A percentile compares a stretch with the other conserved stretches of the same genome.
Conservation (phyloP, 2,113 vertebrate species). For the Oryzias javanicus region DNA sequence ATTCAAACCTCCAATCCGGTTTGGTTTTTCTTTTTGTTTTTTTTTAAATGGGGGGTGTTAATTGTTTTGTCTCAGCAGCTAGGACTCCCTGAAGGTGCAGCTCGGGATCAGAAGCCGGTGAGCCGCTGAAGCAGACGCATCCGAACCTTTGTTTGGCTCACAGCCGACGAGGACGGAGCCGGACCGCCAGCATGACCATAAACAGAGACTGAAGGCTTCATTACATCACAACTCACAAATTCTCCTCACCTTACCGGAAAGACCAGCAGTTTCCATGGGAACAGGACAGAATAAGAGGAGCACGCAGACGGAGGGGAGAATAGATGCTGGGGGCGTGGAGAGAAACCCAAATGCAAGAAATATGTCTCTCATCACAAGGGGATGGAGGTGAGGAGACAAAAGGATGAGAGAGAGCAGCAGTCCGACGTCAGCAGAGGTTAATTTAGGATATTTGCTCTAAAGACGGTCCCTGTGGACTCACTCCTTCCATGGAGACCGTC, state of each 20-base stretch:
- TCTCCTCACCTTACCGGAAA: constrained; percentile 60
- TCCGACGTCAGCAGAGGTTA: constrained; percentile 25
- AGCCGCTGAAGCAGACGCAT: constrained; percentile 13
- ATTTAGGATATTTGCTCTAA: constrained; percentile 36
- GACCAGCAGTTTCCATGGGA: constrained; percentile 75
- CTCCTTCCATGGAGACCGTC: constrained; percentile 31
- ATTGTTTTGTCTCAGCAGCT: neutral
- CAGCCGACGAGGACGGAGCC: constrained; percentile 17
- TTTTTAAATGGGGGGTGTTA: no score
- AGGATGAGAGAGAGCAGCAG: constrained; percentile 10
- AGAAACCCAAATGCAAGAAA: constrained; percentile 9
- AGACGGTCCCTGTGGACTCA: constrained; percentile 31
- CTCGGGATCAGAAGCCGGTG: neutral
- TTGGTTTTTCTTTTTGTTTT: no score
- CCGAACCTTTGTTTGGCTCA: constrained; percentile 9
- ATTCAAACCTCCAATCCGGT: no score
- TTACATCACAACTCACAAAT: constrained; percentile 67
- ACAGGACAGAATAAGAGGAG: constrained; percentile 53
- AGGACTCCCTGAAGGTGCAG: neutral
- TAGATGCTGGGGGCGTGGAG: constrained; percentile 35
- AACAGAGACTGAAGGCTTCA: constrained; percentile 47
- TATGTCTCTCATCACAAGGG: constrained; percentile 18
- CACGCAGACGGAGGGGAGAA: constrained; percentile 33
- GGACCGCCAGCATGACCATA: constrained; percentile 54
- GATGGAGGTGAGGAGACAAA: constrained; percentile 27